Conservation (phyloP, 1,140 invertebrate genomes). For the Meloidogyne floridensis region DNA sequence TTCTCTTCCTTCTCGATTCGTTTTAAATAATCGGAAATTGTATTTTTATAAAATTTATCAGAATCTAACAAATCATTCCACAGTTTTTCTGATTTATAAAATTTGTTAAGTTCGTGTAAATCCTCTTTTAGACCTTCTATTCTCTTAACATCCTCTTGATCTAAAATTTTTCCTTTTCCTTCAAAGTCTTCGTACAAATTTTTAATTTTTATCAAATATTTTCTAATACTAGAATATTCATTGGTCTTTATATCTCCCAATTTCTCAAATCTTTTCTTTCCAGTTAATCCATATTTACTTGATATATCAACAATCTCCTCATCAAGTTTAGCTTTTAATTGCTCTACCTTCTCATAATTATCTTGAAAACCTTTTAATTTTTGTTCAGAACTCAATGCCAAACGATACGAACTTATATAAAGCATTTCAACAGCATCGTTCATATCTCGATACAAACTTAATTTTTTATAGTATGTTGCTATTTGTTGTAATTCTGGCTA, state of each 20-base stretch:
- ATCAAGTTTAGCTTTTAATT: not conserved
- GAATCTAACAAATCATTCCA: not conserved
- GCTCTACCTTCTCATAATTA: not conserved
- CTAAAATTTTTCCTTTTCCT: no score
- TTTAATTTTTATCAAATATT: no score
- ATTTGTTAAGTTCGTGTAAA: no score
- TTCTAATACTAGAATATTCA: no score
- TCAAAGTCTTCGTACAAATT: no score
- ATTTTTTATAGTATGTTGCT: not conserved
- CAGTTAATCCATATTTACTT: no score
- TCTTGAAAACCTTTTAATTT: not conserved
- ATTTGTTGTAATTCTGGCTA: no score
- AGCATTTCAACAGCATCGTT: not conserved
- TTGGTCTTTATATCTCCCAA: no score
- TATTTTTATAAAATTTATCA: not conserved
- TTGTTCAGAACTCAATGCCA: not conserved
- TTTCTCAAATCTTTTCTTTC: no score
- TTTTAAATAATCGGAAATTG: not conserved
- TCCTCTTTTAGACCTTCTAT: no score
- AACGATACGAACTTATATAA: not conserved
- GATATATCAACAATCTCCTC: not conserved
- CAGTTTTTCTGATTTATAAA: no score
- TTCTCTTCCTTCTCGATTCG: not conserved
- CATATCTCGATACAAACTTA: not conserved
- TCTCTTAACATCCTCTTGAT: no score